Evolutionary conservation across 2,113 vertebrate species (phyloP), one percentile per base, ranked within the genome.

Genomic region (Cyprinus carpio): DNA sequence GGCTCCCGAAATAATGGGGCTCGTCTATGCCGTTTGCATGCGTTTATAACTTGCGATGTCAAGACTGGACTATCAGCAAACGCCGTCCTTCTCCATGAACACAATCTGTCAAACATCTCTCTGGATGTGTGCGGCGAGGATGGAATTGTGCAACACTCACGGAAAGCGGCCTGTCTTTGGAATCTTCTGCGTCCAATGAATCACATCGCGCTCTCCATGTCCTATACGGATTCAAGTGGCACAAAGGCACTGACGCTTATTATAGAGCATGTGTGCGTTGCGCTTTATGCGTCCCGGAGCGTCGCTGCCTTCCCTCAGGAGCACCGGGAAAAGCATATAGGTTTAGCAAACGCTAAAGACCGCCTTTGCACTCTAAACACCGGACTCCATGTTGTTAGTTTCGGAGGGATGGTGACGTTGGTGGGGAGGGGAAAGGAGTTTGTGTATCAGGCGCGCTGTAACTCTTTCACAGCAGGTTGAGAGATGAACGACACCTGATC

Each of bases 341-440:
- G 87, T 87, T 90, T 84, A 15, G 90, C 80, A 9, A 83, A 75
- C 81, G 62, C 88, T 88, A 82, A 78, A 91, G 91, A 84, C 90
- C 90, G 87, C 89, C 88, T 60, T 90, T 88, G 92, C 91, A 90
- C 87, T 90, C 90, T 91, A 92, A 91, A 62, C 90, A 34, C 86
- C 87, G 80, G 95, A 94, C 93, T 95, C 94, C 95, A 95, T 95
- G 93, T 95, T 94, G 91, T 91, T 91, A 86, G 88, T 91, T 92
- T 92, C 81, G 89, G 92, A 89, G 92, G 91, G 93, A 91, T 87
- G 93, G 94, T 95, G 93, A 95, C 94, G 93, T 95, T 92, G 88
- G 81, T 87, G 87, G 91, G 91, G 91, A 89, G 89, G 91, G 83
- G 89, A 90, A 46, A 90, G 89, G 89, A 85, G 75, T 87, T 77